Evolutionary conservation across 2,888 invertebrate species (phyloP).

Genomic region (Zonitis immaculata): DNA sequence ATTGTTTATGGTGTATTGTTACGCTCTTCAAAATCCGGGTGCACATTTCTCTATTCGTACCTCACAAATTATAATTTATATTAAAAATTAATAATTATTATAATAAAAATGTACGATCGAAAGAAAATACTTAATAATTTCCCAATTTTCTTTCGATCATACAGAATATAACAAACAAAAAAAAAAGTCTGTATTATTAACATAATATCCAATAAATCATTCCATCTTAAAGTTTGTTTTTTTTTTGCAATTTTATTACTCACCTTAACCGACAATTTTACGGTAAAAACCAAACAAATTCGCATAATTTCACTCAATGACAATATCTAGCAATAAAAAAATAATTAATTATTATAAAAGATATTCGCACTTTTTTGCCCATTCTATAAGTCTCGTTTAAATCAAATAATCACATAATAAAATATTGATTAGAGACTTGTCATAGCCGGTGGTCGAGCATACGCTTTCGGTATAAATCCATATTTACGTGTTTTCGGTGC

Average conservation of each 20-base stretch:
- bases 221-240: too few relatives aligned
- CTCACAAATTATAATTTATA: conserved; percentile 17
- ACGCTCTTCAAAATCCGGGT: conserved; percentile 14
- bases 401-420: background rate
- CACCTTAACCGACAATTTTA: too few relatives aligned
- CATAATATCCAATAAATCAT: too few relatives aligned
- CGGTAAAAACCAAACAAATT: too few relatives aligned
- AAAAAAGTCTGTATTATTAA: too few relatives aligned
- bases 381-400: background rate
- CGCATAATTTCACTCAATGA: too few relatives aligned
- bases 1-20: conserved; percentile 22
- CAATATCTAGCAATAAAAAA: conserved; percentile 20
- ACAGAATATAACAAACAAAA: too few relatives aligned
- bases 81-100: too few relatives aligned
- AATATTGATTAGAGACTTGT: conserved; percentile 68
- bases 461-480: conserved; percentile 93
- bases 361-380: background rate
- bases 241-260: too few relatives aligned
- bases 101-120: too few relatives aligned
- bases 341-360: conserved; percentile 8
- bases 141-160: too few relatives aligned
- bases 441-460: conserved; percentile 88
- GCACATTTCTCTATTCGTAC: conserved; percentile 18
- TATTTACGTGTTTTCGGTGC: conserved; percentile 88
- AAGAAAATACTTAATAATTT: too few relatives aligned